Conservation (phyloP, 2,888 invertebrate species). For the Allophyes oxyacanthae region DNA sequence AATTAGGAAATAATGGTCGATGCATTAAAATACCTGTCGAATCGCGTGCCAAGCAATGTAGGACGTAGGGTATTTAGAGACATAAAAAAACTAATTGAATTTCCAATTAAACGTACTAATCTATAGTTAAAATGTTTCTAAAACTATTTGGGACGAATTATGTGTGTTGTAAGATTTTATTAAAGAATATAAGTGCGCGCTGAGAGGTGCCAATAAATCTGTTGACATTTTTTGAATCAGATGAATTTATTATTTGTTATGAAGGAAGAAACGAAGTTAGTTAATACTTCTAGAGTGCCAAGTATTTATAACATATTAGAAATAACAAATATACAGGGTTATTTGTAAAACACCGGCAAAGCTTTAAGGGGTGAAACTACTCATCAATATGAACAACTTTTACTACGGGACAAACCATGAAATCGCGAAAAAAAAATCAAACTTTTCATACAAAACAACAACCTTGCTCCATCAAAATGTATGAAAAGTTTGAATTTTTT, state of each 20-base stretch:
- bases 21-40: conserved; percentile 55
- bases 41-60: conserved; percentile 60
- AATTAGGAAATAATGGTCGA: conserved; percentile 41
- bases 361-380: too few species aligned
- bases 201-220: conserved; percentile 26
- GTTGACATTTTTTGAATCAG: conserved; percentile 17
- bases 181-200: conserved; percentile 2
- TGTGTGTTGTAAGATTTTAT: background rate
- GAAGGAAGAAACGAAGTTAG: conserved; percentile 4
- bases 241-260: conserved; percentile 41
- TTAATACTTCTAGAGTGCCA: background rate
- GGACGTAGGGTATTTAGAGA: conserved; percentile 57
- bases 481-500: too few species aligned
- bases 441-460: too few species aligned
- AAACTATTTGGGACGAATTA: background rate
- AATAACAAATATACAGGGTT: too few species aligned
- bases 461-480: too few species aligned
- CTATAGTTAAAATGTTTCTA: conserved; percentile 8
- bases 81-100: conserved; percentile 31
- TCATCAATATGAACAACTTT: too few species aligned
- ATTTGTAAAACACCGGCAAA: too few species aligned
- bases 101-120: conserved; percentile 16
- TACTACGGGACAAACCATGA: too few species aligned
- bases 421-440: too few species aligned
- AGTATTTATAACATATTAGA: conserved; percentile 7